A percentile compares a stretch with the other conserved stretches of the same genome.
Conservation (phyloP, 2,113 vertebrate species). For the Pygoscelis antarcticus region DNA sequence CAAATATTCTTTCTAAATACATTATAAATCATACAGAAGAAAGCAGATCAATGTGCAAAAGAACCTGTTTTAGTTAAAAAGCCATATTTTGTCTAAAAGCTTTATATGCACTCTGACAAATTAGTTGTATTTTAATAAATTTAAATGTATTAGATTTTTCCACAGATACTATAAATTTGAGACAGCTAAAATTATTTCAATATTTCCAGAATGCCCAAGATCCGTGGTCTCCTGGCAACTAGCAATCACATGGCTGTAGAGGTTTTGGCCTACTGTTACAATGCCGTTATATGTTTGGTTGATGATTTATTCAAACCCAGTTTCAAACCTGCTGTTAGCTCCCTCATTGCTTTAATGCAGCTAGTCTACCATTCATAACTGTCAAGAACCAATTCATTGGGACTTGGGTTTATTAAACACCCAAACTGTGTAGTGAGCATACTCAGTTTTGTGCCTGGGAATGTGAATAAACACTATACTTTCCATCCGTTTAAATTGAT, state of each 20-base stretch:
- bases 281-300: constrained; percentile 57
- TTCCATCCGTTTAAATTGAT: constrained; percentile 1
- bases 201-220: constrained; percentile 70
- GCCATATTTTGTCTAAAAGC: constrained; percentile 24
- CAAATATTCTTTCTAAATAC: constrained; percentile 27
- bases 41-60: constrained; percentile 44
- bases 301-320: constrained; percentile 83
- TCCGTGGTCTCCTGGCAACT: constrained; percentile 71
- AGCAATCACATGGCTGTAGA: constrained; percentile 71
- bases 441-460: constrained; percentile 8
- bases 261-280: constrained; percentile 71
- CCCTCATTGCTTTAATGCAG: constrained; percentile 80
- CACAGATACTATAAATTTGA: constrained; percentile 70
- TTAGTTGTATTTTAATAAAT: constrained; percentile 61
- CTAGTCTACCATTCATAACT: constrained; percentile 83
- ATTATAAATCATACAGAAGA: constrained; percentile 51
- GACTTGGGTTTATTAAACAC: constrained; percentile 77
- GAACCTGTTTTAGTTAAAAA: constrained; percentile 37
- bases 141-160: constrained; percentile 56
- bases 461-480: constrained; percentile 28
- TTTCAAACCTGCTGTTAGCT: constrained; percentile 76
- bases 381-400: constrained; percentile 82
- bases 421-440: constrained; percentile 57
- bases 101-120: constrained; percentile 42
- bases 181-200: constrained; percentile 66